Percentiles rank a stretch among this genome's conserved stretches.
phyloP scores from a whole-genome alignment of 2,888 invertebrate genomes.

The Cryptophagus acutangulus region DNA sequence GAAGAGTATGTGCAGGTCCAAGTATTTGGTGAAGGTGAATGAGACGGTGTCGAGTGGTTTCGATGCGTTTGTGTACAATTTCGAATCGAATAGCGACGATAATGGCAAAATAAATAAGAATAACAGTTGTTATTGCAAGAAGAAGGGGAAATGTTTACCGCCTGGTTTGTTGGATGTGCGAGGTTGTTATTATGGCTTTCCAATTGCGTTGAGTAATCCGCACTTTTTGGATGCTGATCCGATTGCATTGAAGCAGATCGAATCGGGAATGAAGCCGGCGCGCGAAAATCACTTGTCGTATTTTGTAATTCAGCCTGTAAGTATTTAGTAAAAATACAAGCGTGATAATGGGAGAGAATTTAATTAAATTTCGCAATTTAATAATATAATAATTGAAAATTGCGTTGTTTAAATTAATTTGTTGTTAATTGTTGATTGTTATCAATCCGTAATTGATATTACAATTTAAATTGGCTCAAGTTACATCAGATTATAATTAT shows the following conservation, averaged over 20 bases:
- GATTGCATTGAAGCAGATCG: slow-evolving; percentile 58
- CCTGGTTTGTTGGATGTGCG: slow-evolving; percentile 76
- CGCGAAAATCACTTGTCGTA: slow-evolving; percentile 60
- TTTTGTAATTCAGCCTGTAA: slow-evolving; percentile 76
- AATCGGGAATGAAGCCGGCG: slow-evolving; percentile 61
- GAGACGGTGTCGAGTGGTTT: slow-evolving; percentile 59
- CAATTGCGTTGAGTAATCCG: slow-evolving; percentile 82
- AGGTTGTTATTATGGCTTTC: slow-evolving; percentile 86
- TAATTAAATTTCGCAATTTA: no score
- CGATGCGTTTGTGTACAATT: slow-evolving; percentile 67
- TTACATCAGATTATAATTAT: no score
- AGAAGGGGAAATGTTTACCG: slow-evolving; percentile 61
- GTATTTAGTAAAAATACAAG: slow-evolving; percentile 31
- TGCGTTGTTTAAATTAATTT: not conserved
- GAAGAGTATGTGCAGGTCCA: slow-evolving; percentile 81
- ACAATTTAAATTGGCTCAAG: no score
- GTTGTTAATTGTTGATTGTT: not conserved
- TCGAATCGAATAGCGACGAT: slow-evolving; percentile 71
- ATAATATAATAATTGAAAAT: not conserved
- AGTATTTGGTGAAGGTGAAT: slow-evolving; percentile 63
- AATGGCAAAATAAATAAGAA: slow-evolving; percentile 66
- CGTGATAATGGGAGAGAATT: no score
- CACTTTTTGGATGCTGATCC: slow-evolving; percentile 77
- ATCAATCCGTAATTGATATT: no score
- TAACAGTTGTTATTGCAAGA: slow-evolving; percentile 75